A percentile compares a stretch with the other conserved stretches of the same genome.
Evolutionary conservation across 2,888 invertebrate species (phyloP).

Genomic region (Drosophila flavopinicola): DNA sequence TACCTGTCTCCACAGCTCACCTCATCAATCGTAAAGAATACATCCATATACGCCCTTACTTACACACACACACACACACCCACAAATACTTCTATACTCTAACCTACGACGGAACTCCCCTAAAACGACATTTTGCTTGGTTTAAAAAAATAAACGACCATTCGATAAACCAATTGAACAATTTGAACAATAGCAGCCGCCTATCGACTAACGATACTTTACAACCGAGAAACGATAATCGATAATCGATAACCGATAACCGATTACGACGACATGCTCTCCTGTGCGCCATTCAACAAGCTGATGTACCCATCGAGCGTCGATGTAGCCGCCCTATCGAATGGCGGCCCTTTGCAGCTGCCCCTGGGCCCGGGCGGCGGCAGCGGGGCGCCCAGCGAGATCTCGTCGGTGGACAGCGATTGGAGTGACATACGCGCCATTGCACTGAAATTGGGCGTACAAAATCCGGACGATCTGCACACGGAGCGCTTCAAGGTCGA

Average conservation of each 20-base stretch:
- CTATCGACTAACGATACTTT: conserved; percentile 9
- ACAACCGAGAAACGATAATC: conserved; percentile 9
- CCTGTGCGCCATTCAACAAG: conserved; percentile 81
- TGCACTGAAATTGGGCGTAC: conserved; percentile 89
- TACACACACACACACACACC: conserved; percentile 2
- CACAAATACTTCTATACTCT: conserved; percentile 7
- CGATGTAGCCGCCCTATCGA: conserved; percentile 50
- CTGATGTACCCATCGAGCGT: conserved; percentile 73
- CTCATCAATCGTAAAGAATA: conserved; percentile 15
- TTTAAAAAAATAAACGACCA: conserved; percentile 51
- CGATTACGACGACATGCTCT: conserved; percentile 71
- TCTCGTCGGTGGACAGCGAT: conserved; percentile 86
- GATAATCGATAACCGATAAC: conserved; percentile 25
- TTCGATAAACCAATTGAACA: conserved; percentile 43
- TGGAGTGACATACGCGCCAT: conserved; percentile 89
- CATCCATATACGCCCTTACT: not conserved
- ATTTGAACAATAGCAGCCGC: conserved; percentile 18
- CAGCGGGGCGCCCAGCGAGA: conserved; percentile 83
- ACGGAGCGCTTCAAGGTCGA: conserved; percentile 98
- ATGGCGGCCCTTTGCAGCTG: conserved; percentile 54
- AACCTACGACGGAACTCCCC: conserved; percentile 31
- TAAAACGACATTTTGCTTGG: conserved; percentile 52
- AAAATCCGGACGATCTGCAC: conserved; percentile 90
- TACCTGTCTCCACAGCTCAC: conserved; percentile 43
- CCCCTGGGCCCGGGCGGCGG: conserved; percentile 50